Evolutionary conservation across 2,113 vertebrate genomes (phyloP), one percentile per base, ranked within the genome.

Genomic region (Eulacestoma nigropectus): DNA sequence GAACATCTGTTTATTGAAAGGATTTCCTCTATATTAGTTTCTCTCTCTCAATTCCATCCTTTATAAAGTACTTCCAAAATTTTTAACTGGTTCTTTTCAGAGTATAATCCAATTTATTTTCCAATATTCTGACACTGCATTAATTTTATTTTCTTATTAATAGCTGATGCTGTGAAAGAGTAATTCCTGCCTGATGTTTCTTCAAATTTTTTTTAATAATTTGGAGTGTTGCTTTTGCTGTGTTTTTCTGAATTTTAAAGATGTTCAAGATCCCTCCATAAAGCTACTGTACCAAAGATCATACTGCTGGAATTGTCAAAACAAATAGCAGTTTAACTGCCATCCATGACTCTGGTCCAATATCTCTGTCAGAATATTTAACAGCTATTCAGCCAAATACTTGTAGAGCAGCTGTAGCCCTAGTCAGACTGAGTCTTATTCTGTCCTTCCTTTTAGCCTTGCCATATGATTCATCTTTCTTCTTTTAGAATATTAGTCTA

Each of bases 401-500:
- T 98, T 98, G 97, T 89, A 97, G 88, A 98, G 98, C 99, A 99
- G 99, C 99, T 99, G 99, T 98, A 98, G 97, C 96, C 90, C 96
- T 96, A 90, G 96, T 98, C 97, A 73, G 96, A 96, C 97, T 97
- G 98, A 98, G 97, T 99, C 98, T 97, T 98, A 98, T 98, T 98
- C 98, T 97, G 82, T 93, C 95, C 97, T 98, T 96, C 96, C 92
- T 98, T 98, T 98, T 98, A 97, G 97, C 96, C 82, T 91, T 96
- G 96, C 97, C 96, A 94, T 98, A 98, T 99, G 98, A 99, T 98
- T 99, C 98, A 98, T 98, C 97, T 92, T 97, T 98, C 98, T 98
- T 97, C 98, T 99, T 99, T 99, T 99, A 99, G 99, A 98, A 97
- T 98, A 98, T 98, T 98, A 95, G 95, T 98, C 98, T 99, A 98